Conservation (phyloP, 1,140 invertebrate species). For the Eupristina koningsbergeri region DNA sequence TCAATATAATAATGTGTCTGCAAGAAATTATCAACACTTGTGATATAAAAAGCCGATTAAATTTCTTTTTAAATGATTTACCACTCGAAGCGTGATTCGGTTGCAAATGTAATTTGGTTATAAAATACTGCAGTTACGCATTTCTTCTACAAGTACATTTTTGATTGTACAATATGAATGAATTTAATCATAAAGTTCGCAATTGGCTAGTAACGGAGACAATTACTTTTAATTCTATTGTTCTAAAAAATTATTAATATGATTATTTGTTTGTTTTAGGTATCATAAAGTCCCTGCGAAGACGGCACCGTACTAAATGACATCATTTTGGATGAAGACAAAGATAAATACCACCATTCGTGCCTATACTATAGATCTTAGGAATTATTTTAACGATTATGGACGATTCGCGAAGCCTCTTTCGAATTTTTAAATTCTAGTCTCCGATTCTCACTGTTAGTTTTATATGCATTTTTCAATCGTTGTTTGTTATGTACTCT, state of each 20-base stretch:
- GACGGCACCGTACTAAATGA: slow-evolving; percentile 64
- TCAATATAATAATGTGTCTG: no score
- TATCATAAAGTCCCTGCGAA: slow-evolving; percentile 67
- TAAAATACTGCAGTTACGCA: no score
- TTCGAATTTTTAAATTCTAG: slow-evolving; percentile 51
- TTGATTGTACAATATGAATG: not conserved
- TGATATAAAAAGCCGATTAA: no score
- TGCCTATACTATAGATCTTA: slow-evolving; percentile 36
- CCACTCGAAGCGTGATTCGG: no score
- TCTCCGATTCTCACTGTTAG: slow-evolving; percentile 48
- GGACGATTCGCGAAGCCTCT: slow-evolving; percentile 25
- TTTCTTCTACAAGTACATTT: not conserved
- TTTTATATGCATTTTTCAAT: slow-evolving; percentile 32
- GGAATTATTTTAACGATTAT: slow-evolving; percentile 10
- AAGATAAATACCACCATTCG: slow-evolving; percentile 25
- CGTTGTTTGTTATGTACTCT: slow-evolving; percentile 41
- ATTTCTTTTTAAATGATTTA: no score
- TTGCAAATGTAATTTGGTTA: no score
- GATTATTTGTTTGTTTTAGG: slow-evolving; percentile 57
- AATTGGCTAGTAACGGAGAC: not conserved
- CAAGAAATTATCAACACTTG: no score
- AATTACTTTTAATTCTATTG: no score
- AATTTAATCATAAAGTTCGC: not conserved
- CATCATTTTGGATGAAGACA: not conserved
- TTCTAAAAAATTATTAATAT: not conserved